Conservation (phyloP, 2,888 invertebrate species). For the Heliconius ethilla region DNA sequence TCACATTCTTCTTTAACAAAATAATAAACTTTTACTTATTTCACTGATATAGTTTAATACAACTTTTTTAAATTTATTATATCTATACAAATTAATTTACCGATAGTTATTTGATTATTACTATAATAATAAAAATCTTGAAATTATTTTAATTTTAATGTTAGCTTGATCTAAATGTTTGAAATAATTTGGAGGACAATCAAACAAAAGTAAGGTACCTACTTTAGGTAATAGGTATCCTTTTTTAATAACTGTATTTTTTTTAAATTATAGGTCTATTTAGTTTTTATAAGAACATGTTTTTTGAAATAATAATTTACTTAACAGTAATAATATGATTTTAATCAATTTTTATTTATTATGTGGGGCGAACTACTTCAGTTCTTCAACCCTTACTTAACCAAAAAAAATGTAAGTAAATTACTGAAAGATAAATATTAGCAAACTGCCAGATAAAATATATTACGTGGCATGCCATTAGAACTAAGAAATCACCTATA, state of each 20-base stretch:
- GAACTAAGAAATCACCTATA: too few species aligned
- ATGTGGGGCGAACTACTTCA: too few species aligned
- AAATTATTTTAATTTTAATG: constrained; percentile 10
- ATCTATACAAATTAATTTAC: constrained; percentile 20
- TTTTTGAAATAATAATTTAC: too few species aligned
- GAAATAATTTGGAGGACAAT: not conserved
- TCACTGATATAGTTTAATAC: constrained; percentile 33
- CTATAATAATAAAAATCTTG: constrained; percentile 20
- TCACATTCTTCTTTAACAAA: constrained; percentile 3
- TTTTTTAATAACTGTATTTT: not conserved
- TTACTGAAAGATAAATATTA: too few species aligned
- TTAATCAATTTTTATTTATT: too few species aligned
- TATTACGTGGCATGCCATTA: too few species aligned
- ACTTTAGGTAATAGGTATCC: not conserved
- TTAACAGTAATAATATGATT: too few species aligned
- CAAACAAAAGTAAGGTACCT: too few species aligned
- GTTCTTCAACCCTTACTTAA: too few species aligned
- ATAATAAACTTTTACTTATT: constrained; percentile 16
- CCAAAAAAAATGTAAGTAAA: too few species aligned
- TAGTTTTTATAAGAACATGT: too few species aligned
- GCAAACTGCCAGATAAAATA: not conserved
- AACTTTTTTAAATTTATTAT: constrained; percentile 25
- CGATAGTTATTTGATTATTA: constrained; percentile 31
- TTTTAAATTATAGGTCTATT: not conserved
- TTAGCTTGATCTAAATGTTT: constrained; percentile 4